Base-by-base conservation (phyloP, 2,888 invertebrate genomes). In the Ypsolopha scabrella region DNA sequence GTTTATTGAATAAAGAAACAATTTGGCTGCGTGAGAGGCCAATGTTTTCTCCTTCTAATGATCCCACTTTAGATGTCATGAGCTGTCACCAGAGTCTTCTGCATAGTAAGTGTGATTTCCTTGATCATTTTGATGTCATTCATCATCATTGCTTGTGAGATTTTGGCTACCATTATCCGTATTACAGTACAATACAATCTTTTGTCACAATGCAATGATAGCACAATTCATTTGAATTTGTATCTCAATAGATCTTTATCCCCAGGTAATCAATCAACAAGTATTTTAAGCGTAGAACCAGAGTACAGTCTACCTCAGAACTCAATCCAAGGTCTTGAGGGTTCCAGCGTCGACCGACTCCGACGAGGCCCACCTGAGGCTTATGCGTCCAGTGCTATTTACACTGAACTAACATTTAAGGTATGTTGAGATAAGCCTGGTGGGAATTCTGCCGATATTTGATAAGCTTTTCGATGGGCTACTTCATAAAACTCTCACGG, bases 391-490 rank as follows among this genome's bases (percentile, higher is more conserved):
- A 86, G 72, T 62, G 86, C 86, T 67, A 85, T 86, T 76, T 86
- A 85, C 80, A 85, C 85, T 60, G 85, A 86, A 75, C 85, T 86
- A 72, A 86, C 85, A 71, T 86, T 82, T 75, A 85, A 86, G 85
- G 85, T 85, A 80, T 55, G 58, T 51, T 53, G 56, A 63, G 82
- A 83, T 83, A 83, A 80, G 72, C 63, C 62, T 65, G 72, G 62
- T 70, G 69, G 63, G 69, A 70, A 68, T 56, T 57, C 57, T 67
- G 64, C 67, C 67, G 62, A 62, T 59, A 57, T 57, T 55, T 60
- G 80, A 81, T 81, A 72, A 75, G 70, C 71, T 75, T 72, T 64
- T 67, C 49, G 53, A 55, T 60, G 56, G 62, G 64, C 47, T 47
- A 47, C 47, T 47, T 14, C 11, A 47, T 24, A 47, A 47, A 34